A percentile compares a stretch with the other conserved stretches of the same genome.
Conservation (phyloP, 1,140 invertebrate species). For the Propsilocerus akamusi region DNA sequence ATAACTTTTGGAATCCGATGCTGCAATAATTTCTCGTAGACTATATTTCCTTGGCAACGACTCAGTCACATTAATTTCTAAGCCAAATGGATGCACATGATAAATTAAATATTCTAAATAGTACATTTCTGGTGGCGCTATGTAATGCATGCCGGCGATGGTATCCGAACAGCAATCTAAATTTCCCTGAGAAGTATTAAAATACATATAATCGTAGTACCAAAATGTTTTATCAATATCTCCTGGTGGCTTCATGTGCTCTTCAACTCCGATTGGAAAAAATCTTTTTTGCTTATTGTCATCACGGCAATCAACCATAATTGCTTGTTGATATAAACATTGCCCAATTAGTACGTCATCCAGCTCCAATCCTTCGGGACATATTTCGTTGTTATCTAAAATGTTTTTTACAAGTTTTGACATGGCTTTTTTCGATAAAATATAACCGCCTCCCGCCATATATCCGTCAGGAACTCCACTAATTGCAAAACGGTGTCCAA, state of each 20-base stretch:
- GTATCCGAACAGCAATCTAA: constrained; percentile 87
- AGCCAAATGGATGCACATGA: constrained; percentile 73
- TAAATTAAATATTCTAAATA: constrained; percentile 88
- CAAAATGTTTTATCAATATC: neutral
- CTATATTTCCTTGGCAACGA: neutral
- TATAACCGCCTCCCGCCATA: constrained; percentile 63
- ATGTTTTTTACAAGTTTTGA: neutral
- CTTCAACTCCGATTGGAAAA: neutral
- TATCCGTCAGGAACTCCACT: constrained; percentile 53
- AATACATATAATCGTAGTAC: neutral
- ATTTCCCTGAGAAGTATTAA: constrained; percentile 39
- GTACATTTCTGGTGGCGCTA: constrained; percentile 79
- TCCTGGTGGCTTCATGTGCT: neutral
- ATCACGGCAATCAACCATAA: constrained; percentile 14
- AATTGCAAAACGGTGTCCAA: constrained; percentile 10
- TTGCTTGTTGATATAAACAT: constrained; percentile 10
- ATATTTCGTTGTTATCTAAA: neutral
- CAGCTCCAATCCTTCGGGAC: neutral
- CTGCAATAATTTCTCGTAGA: neutral
- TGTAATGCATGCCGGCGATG: constrained; percentile 90
- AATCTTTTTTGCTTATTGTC: constrained; percentile 48
- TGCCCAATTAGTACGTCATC: constrained; percentile 8
- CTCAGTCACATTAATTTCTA: constrained; percentile 23
- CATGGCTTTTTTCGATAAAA: constrained; percentile 19
- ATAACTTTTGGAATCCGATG: too few relatives aligned